Base-by-base conservation (phyloP, 2,797 vertebrate genomes). In the Kryptolebias ocellatus region DNA sequence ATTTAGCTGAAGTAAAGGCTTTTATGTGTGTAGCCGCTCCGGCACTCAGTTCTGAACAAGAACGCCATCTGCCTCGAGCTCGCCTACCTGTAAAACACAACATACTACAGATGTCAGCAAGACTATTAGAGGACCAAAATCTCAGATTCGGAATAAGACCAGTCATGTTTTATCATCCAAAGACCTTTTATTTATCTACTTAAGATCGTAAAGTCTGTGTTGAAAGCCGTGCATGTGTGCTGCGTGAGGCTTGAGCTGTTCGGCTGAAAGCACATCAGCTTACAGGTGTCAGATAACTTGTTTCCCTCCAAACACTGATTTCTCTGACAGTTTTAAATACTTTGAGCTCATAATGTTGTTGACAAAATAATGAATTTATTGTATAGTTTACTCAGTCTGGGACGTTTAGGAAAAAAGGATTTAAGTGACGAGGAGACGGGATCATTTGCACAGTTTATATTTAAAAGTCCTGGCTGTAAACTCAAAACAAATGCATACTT, bases 201-300 rank as follows among this genome's bases (percentile, higher is more conserved):
- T 68, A 74, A 28, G 15, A 47, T 12, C 1, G 1, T 44, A 17
- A 31, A 60, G 56, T 58, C 27, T 49, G 27, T 9, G 10, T 9
- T 58, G 4, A 54, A 61, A 67, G 42, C 59, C 58, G 46, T 74
- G 82, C 82, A 87, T 87, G 66, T n/a, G 70, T 84, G 72, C 86
- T 88, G 60, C 72, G 87, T 86, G 81, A 92, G 80, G 44, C n/a
- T 53, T 60, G 68, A 82, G 37, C 61, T 20, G 73, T 74, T 50
- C 45, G 56, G 62, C 62, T 67, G 80, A 82, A 64, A 73, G 72
- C 83, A 87, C 70, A 64, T 84, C 78, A 80, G 56, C 67, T 74
- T 60, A 67, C 73, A 63, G 81, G 91, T 90, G 73, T 91, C 86
- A 0, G 65, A 73, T 92, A 71, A 83, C 89, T 61, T 53, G 61